Evolutionary conservation across 2,888 invertebrate species (phyloP).

Genomic region (Hypsopygia costalis): DNA sequence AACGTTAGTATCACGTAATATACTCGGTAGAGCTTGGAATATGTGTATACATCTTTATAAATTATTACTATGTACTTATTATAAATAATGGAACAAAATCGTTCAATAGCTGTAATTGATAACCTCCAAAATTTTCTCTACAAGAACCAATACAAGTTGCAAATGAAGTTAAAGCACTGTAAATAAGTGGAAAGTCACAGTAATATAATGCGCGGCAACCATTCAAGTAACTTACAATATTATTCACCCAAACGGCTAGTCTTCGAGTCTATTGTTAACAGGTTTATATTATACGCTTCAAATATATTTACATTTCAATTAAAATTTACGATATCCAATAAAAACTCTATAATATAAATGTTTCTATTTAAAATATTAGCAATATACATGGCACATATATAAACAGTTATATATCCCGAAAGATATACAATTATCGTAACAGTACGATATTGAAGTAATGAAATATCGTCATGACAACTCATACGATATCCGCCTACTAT

Average conservation of each 20-base stretch:
- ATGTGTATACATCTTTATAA: too few species aligned
- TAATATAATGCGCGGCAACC: constrained; percentile 35
- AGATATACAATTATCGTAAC: constrained; percentile 28
- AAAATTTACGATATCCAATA: constrained; percentile 31
- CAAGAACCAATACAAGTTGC: constrained; percentile 31
- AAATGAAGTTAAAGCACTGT: constrained; percentile 41
- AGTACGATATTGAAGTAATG: constrained; percentile 36
- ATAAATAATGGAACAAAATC: too few species aligned
- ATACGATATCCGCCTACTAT: constrained; percentile 43
- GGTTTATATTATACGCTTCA: constrained; percentile 23
- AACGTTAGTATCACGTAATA: too few species aligned
- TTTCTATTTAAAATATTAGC: constrained; percentile 48
- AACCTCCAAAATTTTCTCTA: too few species aligned
- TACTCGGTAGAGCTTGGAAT: too few species aligned
- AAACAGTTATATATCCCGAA: constrained; percentile 36
- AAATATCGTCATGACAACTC: constrained; percentile 40
- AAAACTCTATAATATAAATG: constrained; percentile 40
- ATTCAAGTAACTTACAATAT: constrained; percentile 32
- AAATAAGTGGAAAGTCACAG: constrained; percentile 32
- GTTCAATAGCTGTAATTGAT: too few species aligned
- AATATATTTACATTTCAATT: constrained; percentile 38
- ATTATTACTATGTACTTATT: too few species aligned
- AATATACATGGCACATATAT: constrained; percentile 64
- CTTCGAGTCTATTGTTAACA: constrained; percentile 22
- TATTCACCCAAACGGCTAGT: constrained; percentile 30